Percentiles rank a stretch among this genome's conserved stretches.
These are phyloP conservation scores for Drosophila yooni DNA, from an alignment of 2,888 invertebrate species.

Conservation along the genomic window DNA sequence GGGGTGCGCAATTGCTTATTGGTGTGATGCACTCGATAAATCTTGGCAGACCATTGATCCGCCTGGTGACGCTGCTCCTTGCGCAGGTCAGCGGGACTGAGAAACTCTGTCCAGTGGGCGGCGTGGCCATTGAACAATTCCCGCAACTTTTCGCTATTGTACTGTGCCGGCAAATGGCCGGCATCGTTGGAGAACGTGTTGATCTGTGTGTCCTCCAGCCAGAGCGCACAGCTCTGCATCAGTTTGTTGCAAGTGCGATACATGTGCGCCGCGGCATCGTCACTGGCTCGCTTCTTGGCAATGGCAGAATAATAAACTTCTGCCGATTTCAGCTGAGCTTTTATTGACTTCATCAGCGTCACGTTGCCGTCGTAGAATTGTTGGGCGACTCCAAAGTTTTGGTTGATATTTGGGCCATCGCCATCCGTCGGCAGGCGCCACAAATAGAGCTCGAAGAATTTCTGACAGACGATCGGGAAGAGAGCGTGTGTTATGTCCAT, in stretches of 20 bases:
- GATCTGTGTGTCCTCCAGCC: conserved; percentile 92
- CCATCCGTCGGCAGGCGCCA: conserved; percentile 86
- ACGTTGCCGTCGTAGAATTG: conserved; percentile 91
- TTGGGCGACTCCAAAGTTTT: conserved; percentile 88
- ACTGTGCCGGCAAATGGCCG: conserved; percentile 89
- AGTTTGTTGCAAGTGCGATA: conserved; percentile 85
- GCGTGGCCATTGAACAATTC: conserved; percentile 87
- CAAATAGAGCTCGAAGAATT: conserved; percentile 90
- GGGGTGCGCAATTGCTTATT: conserved; percentile 62
- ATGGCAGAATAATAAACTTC: conserved; percentile 86
- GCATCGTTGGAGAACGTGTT: conserved; percentile 86
- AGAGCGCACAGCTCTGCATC: conserved; percentile 88
- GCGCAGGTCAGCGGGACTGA: conserved; percentile 87
- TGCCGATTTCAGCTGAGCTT: conserved; percentile 88
- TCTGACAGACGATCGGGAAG: conserved; percentile 90
- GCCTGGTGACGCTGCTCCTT: conserved; percentile 86
- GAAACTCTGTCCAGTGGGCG: conserved; percentile 89
- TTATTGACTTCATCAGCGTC: conserved; percentile 89
- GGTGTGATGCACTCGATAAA: conserved; percentile 84
- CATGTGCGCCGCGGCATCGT: conserved; percentile 80
- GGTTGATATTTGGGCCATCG: conserved; percentile 74
- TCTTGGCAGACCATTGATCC: conserved; percentile 86
- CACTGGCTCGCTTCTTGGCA: conserved; percentile 84
- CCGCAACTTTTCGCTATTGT: conserved; percentile 88
- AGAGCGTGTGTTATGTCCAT: conserved; percentile 89